phyloP scores from a whole-genome alignment of 2,797 vertebrate genomes.

The Typhlichthys eigenmanni region DNA sequence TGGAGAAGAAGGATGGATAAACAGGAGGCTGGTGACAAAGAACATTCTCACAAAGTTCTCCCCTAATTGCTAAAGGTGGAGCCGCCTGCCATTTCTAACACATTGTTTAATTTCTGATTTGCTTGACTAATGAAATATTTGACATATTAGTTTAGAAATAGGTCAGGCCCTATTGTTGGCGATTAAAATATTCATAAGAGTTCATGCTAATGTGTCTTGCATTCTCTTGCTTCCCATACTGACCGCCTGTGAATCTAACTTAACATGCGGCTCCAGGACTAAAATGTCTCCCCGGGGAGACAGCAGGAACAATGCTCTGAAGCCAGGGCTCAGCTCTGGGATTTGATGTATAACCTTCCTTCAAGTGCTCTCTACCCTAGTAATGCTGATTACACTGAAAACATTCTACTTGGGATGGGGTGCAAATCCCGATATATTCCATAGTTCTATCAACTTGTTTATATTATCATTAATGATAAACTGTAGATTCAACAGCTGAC shows the following conservation, averaged over 20 bases:
- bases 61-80: not conserved
- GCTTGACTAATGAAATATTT: not conserved
- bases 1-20: not conserved
- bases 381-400: constrained; percentile 28
- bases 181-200: constrained; percentile 9
- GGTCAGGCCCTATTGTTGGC: constrained; percentile 15
- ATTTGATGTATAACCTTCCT: constrained; percentile 45
- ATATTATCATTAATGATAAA: constrained; percentile 11
- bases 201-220: constrained; percentile 13
- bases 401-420: constrained; percentile 3
- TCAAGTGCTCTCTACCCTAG: constrained; percentile 19
- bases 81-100: not conserved
- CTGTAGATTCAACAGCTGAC: not conserved
- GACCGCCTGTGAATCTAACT: constrained; percentile 35
- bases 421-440: too few species aligned
- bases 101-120: not conserved
- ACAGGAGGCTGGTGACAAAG: not conserved
- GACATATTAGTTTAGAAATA: constrained; percentile 7
- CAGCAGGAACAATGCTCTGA: constrained; percentile 29
- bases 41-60: not conserved
- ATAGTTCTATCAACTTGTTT: too few species aligned
- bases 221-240: constrained; percentile 36
- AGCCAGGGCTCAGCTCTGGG: constrained; percentile 39
- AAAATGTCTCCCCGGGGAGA: constrained; percentile 29
- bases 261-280: constrained; percentile 37